Base-by-base conservation (phyloP, 2,113 vertebrate genomes). In the Hiodon alosoides region DNA sequence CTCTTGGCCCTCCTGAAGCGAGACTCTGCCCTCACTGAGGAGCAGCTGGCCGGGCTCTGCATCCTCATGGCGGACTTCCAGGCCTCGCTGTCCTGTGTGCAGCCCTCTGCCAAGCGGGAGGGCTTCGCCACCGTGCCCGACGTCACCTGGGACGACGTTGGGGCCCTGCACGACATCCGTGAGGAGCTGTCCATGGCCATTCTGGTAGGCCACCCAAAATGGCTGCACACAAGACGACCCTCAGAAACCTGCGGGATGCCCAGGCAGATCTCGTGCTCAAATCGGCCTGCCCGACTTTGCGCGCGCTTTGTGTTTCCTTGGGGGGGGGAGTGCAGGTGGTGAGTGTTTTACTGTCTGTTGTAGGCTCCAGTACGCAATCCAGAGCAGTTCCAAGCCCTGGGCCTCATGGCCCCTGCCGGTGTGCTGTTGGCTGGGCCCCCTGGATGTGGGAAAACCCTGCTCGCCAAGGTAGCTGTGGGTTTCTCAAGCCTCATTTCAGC, bases 181-280 rank as follows among this genome's bases (percentile, higher is more conserved):
- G 96, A 97, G 78, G 97, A 98, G 78, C 94, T 99, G 75, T 93
- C 93, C 60, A 96, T 99, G 97, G 95, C 96, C 72, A 98, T 99
- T 85, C 75, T 99, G 94, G 97, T 98, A 92, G 10, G 86, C 59
- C 4, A 3, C 7, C 61, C 14, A 10, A 61, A 17, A 14, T 9
- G 16, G 31, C 11, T 47, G 16, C 14, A 4, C 5, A 14, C 14
- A 57, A 11, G 9, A 59, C 9, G 3, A 14, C 17, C 7, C 0
- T 6, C 0, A 9, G 17, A 65, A 31, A 31, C 31, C 31, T 31
- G 31, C 31, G 97, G 97, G 78, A 99, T 99, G 1, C 97, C 97
- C 1, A 99, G 84, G 82, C 95, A 95, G 85, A 99, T 95, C 81
- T 99, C 97, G 79, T 91, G 79, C 86, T 99, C 97, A 3, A 99